phyloP scores from a whole-genome alignment of 1,140 invertebrate species.

The Chironomus tepperi region DNA sequence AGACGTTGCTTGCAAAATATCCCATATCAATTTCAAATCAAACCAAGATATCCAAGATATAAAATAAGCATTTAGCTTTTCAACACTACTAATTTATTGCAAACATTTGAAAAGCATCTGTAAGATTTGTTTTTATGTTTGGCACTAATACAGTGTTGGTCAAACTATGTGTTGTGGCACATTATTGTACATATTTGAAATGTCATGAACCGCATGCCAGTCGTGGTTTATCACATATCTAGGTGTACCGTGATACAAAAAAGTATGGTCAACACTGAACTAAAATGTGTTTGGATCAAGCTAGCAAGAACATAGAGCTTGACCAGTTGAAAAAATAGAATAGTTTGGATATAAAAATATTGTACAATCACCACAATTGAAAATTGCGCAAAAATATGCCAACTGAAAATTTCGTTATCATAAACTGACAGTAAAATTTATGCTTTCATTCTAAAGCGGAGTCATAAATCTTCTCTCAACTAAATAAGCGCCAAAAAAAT shows the following conservation, averaged over 20 bases:
- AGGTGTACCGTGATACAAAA: too few relatives aligned
- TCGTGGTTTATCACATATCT: too few relatives aligned
- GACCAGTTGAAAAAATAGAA: background rate
- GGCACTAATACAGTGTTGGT: too few relatives aligned
- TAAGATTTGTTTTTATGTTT: too few relatives aligned
- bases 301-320: background rate
- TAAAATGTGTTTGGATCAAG: background rate
- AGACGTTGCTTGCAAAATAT: too few relatives aligned
- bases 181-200: too few relatives aligned
- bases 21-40: background rate
- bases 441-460: background rate
- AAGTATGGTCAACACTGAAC: too few relatives aligned
- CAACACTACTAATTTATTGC: background rate
- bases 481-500: conserved; percentile 8
- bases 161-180: too few relatives aligned
- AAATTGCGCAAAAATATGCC: conserved; percentile 17
- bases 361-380: background rate
- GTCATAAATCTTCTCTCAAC: conserved; percentile 19
- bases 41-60: background rate
- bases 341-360: background rate
- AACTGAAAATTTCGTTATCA: conserved; percentile 14
- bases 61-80: background rate
- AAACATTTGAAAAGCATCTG: background rate
- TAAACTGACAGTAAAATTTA: conserved; percentile 19
- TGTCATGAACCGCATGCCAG: too few relatives aligned